Percentiles rank a stretch among this genome's conserved stretches.
Evolutionary conservation across 2,888 invertebrate genomes (phyloP).

Genomic region (Agrochola lychnidis): DNA sequence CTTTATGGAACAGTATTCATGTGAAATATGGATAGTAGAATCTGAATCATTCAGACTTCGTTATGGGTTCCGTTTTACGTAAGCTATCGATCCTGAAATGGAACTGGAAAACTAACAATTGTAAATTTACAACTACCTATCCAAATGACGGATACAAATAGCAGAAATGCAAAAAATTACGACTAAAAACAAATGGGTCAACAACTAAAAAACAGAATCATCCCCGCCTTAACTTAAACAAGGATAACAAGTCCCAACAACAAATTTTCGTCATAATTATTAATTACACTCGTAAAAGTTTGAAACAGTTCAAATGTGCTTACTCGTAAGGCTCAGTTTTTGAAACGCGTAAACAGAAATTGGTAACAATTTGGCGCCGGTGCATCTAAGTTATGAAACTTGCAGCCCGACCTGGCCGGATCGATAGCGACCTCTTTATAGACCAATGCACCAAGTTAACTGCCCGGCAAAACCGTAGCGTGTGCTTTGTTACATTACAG

Average conservation of each 20-base stretch:
- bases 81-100: constrained; percentile 23
- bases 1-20: constrained; percentile 3
- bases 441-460: constrained; percentile 87
- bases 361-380: constrained; percentile 79
- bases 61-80: constrained; percentile 20
- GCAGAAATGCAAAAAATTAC: constrained; percentile 16
- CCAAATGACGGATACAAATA: constrained; percentile 1
- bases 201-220: constrained; percentile 34
- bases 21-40: neutral
- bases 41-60: constrained; percentile 9
- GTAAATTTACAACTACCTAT: neutral
- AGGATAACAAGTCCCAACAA: constrained; percentile 35
- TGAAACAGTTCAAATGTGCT: constrained; percentile 64
- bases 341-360: constrained; percentile 74
- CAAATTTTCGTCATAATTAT: constrained; percentile 53
- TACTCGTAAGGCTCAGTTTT: constrained; percentile 62
- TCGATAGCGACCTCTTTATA: constrained; percentile 89
- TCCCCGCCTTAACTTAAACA: constrained; percentile 34
- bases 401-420: constrained; percentile 80
- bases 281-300: constrained; percentile 64
- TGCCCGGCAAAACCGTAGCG: constrained; percentile 81
- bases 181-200: constrained; percentile 21
- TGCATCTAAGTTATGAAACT: constrained; percentile 76
- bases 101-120: neutral
- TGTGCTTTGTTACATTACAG: constrained; percentile 66